Base-by-base conservation (phyloP, 1,140 invertebrate genomes). In the Drosophila nannoptera region DNA sequence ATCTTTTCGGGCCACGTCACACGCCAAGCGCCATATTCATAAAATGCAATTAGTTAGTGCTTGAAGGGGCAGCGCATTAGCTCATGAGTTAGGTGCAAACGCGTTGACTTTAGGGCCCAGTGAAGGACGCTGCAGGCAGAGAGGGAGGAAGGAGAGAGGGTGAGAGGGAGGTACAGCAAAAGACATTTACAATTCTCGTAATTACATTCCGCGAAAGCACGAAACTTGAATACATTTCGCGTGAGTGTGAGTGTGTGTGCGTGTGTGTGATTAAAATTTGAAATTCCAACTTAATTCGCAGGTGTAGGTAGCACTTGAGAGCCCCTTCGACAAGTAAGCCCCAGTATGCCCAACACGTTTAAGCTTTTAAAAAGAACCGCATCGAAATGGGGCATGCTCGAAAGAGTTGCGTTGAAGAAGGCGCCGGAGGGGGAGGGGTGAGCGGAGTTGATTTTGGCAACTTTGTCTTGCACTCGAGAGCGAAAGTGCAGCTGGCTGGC, bases 161-260 rank as follows among this genome's bases (percentile, higher is more conserved):
- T n/a, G 42, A 43, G 35, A 29, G 3, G 16, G 33, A 46, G 6
- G 9, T 16, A 71, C 60, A 74, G 61, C 42, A 48, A 70, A 60
- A 72, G 72, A 77, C 82, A 73, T 73, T 81, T 81, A 74, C 83
- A 81, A 77, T 86, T 81, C 82, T 81, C 87, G 81, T 86, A 86
- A 87, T 86, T 86, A 86, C 87, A 86, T 86, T 86, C 81, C 74
- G 81, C 64, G 65, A 73, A 66, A 42, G 50, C 69, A 69, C 60
- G 73, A 72, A 71, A 76, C 56, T 58, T 53, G 36, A 69, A 69
- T 65, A 64, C 80, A 69, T 69, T 74, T 64, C 53, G 45, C 42
- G 22, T 49, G 22, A 7, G 49, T 14, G 45, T 45, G 11, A n/a
- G n/a, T 60, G 36, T 69, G 42, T 66, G 54, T 63, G 49, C 40